Evolutionary conservation across 1,140 invertebrate species (phyloP), one percentile per base, ranked within the genome.

Genomic region (Heliconius himera): DNA sequence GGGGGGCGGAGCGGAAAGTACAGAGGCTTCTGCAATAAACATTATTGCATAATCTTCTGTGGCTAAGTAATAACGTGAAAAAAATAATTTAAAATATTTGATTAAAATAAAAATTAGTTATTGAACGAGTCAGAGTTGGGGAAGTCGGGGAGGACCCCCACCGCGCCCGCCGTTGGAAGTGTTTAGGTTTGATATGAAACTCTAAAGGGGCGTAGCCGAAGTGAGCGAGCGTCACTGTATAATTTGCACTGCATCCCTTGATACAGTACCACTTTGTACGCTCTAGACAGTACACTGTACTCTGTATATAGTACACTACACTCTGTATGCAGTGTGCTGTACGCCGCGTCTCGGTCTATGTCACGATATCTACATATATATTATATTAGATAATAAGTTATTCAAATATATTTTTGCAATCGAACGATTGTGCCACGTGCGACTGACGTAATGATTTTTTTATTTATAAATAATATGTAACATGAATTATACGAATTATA

Each of bases 381-480:
- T 56, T 56, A 22, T 56, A 22, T 29, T 66, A 66, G 60, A 29
- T 66, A 66, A 66, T 66, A 66, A 66, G 60, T 66, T 66, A 66
- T 66, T 66, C 4, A 66, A n/a, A 66, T 66, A 66, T 66, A 66
- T 66, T 66, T 66, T 29, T 66, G 22, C 60, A 66, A 66, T 66
- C 60, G 60, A 26, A 26, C 22, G 60, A 66, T 29, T 66, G 54
- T n/a, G 60, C 26, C 22, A 66, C 60, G 60, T 22, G 60, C 60
- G 60, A 66, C 60, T 66, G 60, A 66, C 22, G 60, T 66, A 26
- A 29, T 11, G 60, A 29, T 66, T 66, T 66, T 51, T 66, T 66
- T 66, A 66, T 66, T 66, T 66, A 66, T 66, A 66, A 66, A 66
- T 66, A 66, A 66, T 66, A 66, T 66, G 60, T 66, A 66, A 66